Percentiles rank a stretch among this genome's conserved stretches.
Conservation (phyloP, 2,797 vertebrate species). For the Masticophis lateralis region DNA sequence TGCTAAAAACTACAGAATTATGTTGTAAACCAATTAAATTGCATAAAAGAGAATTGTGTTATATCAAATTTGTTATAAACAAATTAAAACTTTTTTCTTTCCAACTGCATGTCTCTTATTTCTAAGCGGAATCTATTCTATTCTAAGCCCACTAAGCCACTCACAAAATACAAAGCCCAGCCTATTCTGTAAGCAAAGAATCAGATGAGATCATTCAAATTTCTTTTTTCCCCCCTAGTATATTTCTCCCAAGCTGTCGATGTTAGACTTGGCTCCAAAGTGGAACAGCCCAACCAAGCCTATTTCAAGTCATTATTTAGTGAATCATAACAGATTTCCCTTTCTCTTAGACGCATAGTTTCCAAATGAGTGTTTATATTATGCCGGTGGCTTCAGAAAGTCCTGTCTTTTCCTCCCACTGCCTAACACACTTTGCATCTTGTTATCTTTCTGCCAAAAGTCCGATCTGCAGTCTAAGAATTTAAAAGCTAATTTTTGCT, state of each 20-base stretch:
- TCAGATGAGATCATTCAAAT: not conserved
- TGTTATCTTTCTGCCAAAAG: not conserved
- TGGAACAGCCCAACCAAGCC: not conserved
- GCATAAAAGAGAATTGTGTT: not conserved
- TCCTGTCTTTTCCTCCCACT: not conserved
- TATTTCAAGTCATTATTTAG: too few species aligned
- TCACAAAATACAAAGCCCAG: not conserved
- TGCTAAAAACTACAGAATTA: not conserved
- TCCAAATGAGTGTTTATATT: not conserved
- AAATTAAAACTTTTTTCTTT: not conserved
- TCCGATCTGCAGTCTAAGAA: not conserved
- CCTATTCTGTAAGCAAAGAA: not conserved
- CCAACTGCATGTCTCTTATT: not conserved
- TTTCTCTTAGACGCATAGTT: not conserved
- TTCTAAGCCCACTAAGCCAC: not conserved
- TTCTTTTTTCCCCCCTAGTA: not conserved
- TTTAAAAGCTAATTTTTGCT: not conserved
- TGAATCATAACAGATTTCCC: not conserved
- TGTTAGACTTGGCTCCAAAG: not conserved
- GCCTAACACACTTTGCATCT: not conserved
- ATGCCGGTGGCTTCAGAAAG: not conserved
- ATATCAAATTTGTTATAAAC: not conserved
- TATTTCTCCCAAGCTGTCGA: not conserved
- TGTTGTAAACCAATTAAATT: not conserved
- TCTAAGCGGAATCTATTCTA: not conserved